Evolutionary conservation across 1,140 invertebrate species (phyloP), one percentile per base, ranked within the genome.

Genomic region (Zaprionus inermis): DNA sequence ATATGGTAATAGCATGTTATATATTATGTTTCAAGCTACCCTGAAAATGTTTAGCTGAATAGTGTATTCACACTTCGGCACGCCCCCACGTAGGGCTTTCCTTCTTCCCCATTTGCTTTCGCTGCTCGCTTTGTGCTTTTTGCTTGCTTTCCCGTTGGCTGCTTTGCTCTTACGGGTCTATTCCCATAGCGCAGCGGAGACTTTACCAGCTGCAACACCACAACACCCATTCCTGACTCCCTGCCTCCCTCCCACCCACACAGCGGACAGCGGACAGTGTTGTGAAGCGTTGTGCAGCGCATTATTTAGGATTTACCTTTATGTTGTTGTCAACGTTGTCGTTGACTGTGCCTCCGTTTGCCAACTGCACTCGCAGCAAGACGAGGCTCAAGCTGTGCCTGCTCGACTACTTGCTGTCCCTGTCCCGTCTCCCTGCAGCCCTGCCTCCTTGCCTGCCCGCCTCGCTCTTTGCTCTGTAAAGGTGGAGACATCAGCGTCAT

Each of bases 241-340:
- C 54, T 9, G 2, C n/a, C n/a, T 6, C n/a, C 38, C 1, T 7
- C 3, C 7, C 16, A 16, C 44, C 10, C 30, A 6, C 30, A 14
- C 44, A 5, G n/a, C 10, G 44, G 18, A 22, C 44, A 49, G 44
- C 64, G 76, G 38, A 64, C 60, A 67, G 73, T 72, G 78, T 72
- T 82, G 76, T 86, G 76, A 86, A 88, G 82, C 22, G 24, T 28
- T 82, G 82, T 73, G 72, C 76, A 74, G 85, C 81, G 84, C 84
- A 89, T 89, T 89, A 89, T 89, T 89, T 83, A 89, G 84, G 84
- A 89, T 89, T 89, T 89, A 89, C 85, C 85, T 89, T 89, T 90
- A 85, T 90, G 84, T 90, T 89, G 85, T 90, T 89, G 84, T 81
- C 84, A 78, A 51, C 78, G 68, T 63, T 71, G 77, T 55, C 75